phyloP scores from a whole-genome alignment of 1,140 invertebrate species.

The Lepeophtheirus salmonis region DNA sequence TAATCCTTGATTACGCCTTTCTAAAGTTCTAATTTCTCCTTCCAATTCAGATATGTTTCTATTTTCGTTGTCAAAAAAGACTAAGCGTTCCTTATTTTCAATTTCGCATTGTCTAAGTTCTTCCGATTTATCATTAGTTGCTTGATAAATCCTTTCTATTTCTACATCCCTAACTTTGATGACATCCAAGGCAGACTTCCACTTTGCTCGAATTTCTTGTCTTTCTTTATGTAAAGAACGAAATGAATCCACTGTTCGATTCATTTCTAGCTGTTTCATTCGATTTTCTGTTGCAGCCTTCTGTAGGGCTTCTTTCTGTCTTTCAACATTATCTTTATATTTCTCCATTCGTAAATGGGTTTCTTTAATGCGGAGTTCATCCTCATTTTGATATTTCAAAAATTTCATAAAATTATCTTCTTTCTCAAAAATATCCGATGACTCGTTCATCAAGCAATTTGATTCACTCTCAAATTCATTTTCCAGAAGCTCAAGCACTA shows the following conservation, averaged over 20 bases:
- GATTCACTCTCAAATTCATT: not conserved
- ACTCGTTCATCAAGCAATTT: not conserved
- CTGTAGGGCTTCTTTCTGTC: not conserved
- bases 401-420: not conserved
- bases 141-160: not conserved
- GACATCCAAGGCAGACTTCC: not conserved
- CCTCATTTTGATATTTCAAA: not conserved
- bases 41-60: not conserved
- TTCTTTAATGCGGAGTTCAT: not conserved
- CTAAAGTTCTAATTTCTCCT: not conserved
- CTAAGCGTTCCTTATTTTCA: not conserved
- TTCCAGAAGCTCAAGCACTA: not conserved
- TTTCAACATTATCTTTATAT: not conserved
- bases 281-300: not conserved
- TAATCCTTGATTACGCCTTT: not conserved
- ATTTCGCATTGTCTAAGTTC: not conserved
- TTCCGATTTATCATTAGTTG: not conserved
- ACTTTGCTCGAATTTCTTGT: not conserved
- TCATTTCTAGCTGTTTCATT: not conserved
- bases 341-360: not conserved
- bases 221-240: not conserved
- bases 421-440: not conserved
- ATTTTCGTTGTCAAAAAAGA: not conserved
- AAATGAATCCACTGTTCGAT: not conserved
- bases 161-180: not conserved